Base-by-base conservation (phyloP, 2,797 vertebrate genomes). In the Semaprochilodus insignis region DNA sequence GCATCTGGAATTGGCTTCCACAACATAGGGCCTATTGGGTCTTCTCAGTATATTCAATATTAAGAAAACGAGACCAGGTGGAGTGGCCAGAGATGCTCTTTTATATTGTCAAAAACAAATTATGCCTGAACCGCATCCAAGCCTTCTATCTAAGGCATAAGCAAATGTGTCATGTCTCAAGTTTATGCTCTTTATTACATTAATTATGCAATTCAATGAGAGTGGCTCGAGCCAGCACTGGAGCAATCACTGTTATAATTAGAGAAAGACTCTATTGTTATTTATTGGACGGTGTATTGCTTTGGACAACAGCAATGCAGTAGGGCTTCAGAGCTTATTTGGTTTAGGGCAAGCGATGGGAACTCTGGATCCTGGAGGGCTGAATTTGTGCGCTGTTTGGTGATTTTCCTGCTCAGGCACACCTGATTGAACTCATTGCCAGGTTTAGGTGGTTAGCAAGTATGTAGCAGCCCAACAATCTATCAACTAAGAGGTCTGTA, bases 241-340 rank as follows among this genome's bases (percentile, higher is more conserved):
- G 85, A 85, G 88, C 81, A 78, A 59, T 89, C 85, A 85, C 72
- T 79, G 88, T 86, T 89, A 74, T 92, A 87, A 92, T 87, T 87
- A 78, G 74, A 82, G 77, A 60, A 83, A 90, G 80, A 76, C 34
- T 74, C 83, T 79, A 86, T 90, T 84, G 63, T 81, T 83, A 89
- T 91, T 81, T 88, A 83, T 90, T 91, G 81, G 81, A 62, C 82
- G 81, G 55, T 59, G 63, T 77, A 86, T 69, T 83, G 77, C 81
- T 88, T 80, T 86, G 82, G 87, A 90, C 86, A 86, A 82, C 36
- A 34, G 82, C 82, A 83, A 85, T 85, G 74, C 71, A 82, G 65
- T 6, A 23, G 19, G 17, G 17, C 8, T n/a, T 59, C 10, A 59
- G 21, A 48, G 10, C 44, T 48, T 48, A 48, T 10, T 48, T 48